A percentile compares a stretch with the other conserved stretches of the same genome.
Evolutionary conservation across 2,797 vertebrate genomes (phyloP).

Genomic region (Mus minutoides): DNA sequence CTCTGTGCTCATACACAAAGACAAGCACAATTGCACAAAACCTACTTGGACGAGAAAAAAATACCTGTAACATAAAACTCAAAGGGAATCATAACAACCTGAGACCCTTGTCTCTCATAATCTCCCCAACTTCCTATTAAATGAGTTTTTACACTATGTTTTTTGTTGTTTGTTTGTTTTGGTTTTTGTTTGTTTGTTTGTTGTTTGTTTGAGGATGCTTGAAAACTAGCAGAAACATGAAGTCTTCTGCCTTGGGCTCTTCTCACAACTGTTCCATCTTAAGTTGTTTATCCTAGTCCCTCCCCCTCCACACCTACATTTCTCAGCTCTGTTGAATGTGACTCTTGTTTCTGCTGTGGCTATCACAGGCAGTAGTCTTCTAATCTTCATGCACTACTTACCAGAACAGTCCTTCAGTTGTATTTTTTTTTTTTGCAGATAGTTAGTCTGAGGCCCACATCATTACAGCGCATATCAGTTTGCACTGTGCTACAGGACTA

Average conservation of each 20-base stretch:
- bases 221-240: not conserved
- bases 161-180: too few species aligned
- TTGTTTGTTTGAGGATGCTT: not conserved
- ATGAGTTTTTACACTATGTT: not conserved
- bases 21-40: slow-evolving; percentile 27
- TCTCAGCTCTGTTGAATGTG: not conserved
- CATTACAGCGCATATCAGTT: not conserved
- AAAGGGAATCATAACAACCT: not conserved
- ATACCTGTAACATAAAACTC: not conserved
- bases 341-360: not conserved
- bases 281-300: not conserved
- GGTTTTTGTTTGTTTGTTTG: too few species aligned
- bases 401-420: not conserved
- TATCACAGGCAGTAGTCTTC: not conserved
- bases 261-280: not conserved
- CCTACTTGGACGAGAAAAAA: not conserved
- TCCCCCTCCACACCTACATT: not conserved
- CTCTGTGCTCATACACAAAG: not conserved
- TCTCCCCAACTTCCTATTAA: not conserved
- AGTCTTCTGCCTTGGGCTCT: not conserved
- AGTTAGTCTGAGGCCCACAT: not conserved
- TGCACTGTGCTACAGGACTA: not conserved
- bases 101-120: not conserved
- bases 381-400: not conserved
- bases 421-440: not conserved